phyloP scores from a whole-genome alignment of 1,140 invertebrate species.

The Listronotus bonariensis region DNA sequence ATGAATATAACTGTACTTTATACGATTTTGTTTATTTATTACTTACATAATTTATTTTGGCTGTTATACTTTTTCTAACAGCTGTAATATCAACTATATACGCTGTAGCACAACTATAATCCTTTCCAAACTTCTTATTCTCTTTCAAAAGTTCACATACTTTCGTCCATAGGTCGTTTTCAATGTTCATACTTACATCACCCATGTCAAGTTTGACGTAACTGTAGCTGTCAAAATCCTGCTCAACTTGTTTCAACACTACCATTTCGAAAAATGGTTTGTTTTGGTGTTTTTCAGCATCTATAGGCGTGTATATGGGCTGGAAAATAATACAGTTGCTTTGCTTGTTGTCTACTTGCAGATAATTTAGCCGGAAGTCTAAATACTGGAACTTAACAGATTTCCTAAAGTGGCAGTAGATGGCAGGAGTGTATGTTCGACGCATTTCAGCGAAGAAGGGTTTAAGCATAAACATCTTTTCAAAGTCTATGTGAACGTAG shows the following conservation, averaged over 20 bases:
- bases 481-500: slow-evolving; percentile 77
- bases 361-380: slow-evolving; percentile 68
- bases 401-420: slow-evolving; percentile 75
- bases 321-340: slow-evolving; percentile 78
- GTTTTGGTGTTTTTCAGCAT: slow-evolving; percentile 50
- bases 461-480: slow-evolving; percentile 86
- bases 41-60: slow-evolving; percentile 35
- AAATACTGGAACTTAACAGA: slow-evolving; percentile 70
- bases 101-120: slow-evolving; percentile 31
- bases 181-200: slow-evolving; percentile 75
- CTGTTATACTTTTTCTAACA: slow-evolving; percentile 41
- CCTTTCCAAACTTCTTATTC: slow-evolving; percentile 41
- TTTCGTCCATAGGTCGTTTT: slow-evolving; percentile 72
- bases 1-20: not conserved
- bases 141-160: slow-evolving; percentile 39
- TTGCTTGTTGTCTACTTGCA: slow-evolving; percentile 83
- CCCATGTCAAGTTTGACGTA: slow-evolving; percentile 73
- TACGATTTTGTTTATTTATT: not conserved
- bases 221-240: slow-evolving; percentile 64
- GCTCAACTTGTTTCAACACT: slow-evolving; percentile 59
- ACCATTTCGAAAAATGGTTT: slow-evolving; percentile 72
- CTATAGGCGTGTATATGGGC: slow-evolving; percentile 52
- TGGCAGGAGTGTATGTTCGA: slow-evolving; percentile 73
- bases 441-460: slow-evolving; percentile 81
- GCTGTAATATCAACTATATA: slow-evolving; percentile 45